A percentile compares a stretch with the other conserved stretches of the same genome.
Conservation (phyloP, 2,888 invertebrate species). For the Physocephala rufipes region DNA sequence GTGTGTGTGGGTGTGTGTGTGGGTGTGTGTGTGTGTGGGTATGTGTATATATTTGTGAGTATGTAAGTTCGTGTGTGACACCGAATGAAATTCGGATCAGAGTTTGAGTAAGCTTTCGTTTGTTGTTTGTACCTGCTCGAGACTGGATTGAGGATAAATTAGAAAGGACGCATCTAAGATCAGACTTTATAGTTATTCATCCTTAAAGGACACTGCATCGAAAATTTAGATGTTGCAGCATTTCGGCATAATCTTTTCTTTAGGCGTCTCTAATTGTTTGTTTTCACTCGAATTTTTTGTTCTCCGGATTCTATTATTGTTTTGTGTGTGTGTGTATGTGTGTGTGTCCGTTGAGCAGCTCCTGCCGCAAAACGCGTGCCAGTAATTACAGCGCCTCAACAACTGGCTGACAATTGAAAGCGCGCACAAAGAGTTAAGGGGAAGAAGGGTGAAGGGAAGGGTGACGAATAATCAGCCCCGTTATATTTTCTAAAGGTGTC, state of each 20-base stretch:
- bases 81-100: no score
- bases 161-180: no score
- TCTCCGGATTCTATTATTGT: slow-evolving; percentile 13
- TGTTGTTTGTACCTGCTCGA: no score
- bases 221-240: not conserved
- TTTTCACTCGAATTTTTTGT: not conserved
- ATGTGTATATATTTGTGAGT: no score
- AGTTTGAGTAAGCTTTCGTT: no score
- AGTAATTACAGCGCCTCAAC: slow-evolving; percentile 58
- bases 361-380: slow-evolving; percentile 54
- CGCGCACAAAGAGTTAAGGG: slow-evolving; percentile 16
- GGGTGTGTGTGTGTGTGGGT: no score
- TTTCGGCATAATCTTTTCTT: not conserved
- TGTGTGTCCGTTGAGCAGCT: slow-evolving; percentile 10
- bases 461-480: slow-evolving; percentile 11
- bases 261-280: not conserved
- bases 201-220: no score
- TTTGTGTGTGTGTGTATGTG: slow-evolving; percentile 21
- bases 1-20: no score
- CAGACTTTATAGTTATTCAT: no score
- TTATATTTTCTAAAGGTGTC: not conserved
- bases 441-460: no score
- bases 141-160: no score
- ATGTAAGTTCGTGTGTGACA: no score
- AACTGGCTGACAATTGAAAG: slow-evolving; percentile 1